Conservation (phyloP, 1,140 invertebrate genomes). For the Grapholita molesta region DNA sequence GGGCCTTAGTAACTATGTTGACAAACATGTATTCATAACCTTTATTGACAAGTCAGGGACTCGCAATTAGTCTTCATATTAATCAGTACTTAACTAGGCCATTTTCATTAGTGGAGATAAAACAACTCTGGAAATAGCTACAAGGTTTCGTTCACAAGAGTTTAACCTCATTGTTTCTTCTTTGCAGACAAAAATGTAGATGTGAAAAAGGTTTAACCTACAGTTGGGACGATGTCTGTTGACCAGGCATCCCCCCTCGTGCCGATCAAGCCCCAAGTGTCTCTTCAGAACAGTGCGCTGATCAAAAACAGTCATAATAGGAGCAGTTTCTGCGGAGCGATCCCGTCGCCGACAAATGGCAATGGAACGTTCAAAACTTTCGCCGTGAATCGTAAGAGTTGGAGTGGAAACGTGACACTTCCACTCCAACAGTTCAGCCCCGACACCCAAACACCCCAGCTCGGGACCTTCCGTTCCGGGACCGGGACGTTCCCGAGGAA, state of each 20-base stretch:
- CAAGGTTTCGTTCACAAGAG: conserved; percentile 26
- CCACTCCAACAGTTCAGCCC: conserved; percentile 69
- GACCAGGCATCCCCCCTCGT: conserved; percentile 75
- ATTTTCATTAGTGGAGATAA: conserved; percentile 23
- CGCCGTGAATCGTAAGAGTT: conserved; percentile 74
- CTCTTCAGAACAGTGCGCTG: conserved; percentile 71
- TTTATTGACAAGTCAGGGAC: conserved; percentile 29
- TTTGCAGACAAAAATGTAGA: conserved; percentile 75
- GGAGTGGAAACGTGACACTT: conserved; percentile 75
- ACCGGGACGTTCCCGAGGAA: conserved; percentile 73
- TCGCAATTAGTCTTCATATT: conserved; percentile 25
- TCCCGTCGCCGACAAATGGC: conserved; percentile 58
- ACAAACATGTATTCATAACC: not conserved
- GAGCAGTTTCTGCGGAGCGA: conserved; percentile 74
- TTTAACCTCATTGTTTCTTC: conserved; percentile 50
- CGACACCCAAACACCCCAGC: conserved; percentile 52
- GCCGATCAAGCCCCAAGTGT: conserved; percentile 75
- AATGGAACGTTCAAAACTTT: conserved; percentile 73
- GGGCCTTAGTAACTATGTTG: conserved; percentile 20
- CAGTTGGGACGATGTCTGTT: conserved; percentile 72
- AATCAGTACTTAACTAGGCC: conserved; percentile 19
- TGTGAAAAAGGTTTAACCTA: conserved; percentile 53
- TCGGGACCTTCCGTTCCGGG: conserved; percentile 72
- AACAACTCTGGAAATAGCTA: conserved; percentile 59
- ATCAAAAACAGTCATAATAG: conserved; percentile 75